Evolutionary conservation across 2,888 invertebrate species (phyloP).

Genomic region (Xylota sylvarum): DNA sequence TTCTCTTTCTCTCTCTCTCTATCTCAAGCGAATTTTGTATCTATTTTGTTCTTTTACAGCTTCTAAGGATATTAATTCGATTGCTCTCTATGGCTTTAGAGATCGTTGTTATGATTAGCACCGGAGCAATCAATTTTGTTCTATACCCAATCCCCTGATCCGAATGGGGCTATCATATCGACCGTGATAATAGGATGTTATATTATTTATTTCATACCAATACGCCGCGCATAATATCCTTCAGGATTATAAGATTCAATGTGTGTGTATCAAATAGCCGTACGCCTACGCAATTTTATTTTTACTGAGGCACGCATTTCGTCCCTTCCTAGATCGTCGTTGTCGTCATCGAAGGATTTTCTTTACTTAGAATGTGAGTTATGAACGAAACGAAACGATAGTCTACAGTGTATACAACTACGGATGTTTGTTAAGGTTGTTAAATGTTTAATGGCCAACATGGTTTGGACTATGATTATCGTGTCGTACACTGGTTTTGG

Average conservation of each 20-base stretch:
- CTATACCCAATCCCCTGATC: background rate
- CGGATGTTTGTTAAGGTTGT: conserved; percentile 48
- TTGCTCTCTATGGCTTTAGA: conserved; percentile 44
- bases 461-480: conserved; percentile 45
- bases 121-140: conserved; percentile 54
- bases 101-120: conserved; percentile 57
- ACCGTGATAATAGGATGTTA: conserved; percentile 61
- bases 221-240: conserved; percentile 42
- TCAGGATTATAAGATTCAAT: conserved; percentile 24
- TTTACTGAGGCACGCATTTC: conserved; percentile 42
- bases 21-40: background rate
- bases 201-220: conserved; percentile 67
- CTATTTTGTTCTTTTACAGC: conserved; percentile 29
- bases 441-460: conserved; percentile 69
- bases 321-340: conserved; percentile 4
- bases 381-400: background rate
- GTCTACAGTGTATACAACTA: background rate
- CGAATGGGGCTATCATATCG: conserved; percentile 36
- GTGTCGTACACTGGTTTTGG: conserved; percentile 6
- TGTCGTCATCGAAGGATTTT: conserved; percentile 25
- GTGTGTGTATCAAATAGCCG: background rate
- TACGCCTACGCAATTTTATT: conserved; percentile 48
- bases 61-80: conserved; percentile 52
- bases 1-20: background rate
- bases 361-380: conserved; percentile 26